Conservation (phyloP, 2,888 invertebrate species). For the Acleris cristana region DNA sequence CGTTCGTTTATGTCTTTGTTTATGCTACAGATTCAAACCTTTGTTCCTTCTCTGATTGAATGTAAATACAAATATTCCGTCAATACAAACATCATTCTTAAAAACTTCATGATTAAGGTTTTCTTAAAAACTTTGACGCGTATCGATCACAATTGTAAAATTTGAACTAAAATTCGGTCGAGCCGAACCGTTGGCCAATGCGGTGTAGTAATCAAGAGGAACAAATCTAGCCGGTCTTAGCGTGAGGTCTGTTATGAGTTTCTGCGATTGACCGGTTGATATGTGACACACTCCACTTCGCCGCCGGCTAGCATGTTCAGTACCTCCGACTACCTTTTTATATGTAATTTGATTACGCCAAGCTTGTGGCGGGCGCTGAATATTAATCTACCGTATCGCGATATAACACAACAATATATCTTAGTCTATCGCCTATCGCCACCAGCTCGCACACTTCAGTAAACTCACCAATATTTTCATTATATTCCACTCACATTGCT, state of each 20-base stretch:
- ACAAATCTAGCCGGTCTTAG: constrained; percentile 41
- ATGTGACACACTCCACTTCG: constrained; percentile 73
- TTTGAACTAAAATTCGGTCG: constrained; percentile 17
- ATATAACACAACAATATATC: constrained; percentile 36
- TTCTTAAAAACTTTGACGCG: constrained; percentile 10
- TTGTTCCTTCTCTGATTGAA: no score
- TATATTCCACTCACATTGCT: constrained; percentile 59
- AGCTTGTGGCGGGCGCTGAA: no score
- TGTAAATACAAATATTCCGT: no score
- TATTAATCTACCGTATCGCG: constrained; percentile 18
- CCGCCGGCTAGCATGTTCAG: constrained; percentile 43
- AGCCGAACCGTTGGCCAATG: constrained; percentile 41
- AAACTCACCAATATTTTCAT: constrained; percentile 64
- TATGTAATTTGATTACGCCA: no score
- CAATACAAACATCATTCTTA: no score
- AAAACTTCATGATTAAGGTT: neutral
- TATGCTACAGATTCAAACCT: no score
- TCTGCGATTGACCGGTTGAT: constrained; percentile 64
- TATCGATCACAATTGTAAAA: constrained; percentile 16
- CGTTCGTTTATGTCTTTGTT: no score
- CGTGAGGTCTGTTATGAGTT: constrained; percentile 46
- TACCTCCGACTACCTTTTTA: no score
- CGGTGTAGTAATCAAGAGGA: constrained; percentile 45
- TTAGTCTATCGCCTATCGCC: constrained; percentile 38
- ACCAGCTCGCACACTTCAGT: constrained; percentile 46